These are phyloP conservation scores for Acanthoscelides obtectus DNA, from an alignment of 2,888 invertebrate species.

Conservation along the genomic window DNA sequence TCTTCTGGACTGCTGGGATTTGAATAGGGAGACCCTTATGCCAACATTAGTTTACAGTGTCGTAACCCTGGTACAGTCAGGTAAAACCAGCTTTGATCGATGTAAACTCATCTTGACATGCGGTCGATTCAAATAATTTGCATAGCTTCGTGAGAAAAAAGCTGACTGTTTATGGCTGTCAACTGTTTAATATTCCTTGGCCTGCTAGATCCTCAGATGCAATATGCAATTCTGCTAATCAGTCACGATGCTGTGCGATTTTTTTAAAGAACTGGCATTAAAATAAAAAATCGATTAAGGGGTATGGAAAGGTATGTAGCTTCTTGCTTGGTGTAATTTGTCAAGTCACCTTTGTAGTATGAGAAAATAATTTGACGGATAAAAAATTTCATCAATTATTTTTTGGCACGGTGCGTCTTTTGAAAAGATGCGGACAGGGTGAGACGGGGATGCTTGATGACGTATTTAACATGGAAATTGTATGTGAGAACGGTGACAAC, in stretches of 20 bases:
- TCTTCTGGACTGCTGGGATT: slow-evolving; percentile 18
- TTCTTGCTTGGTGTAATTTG: slow-evolving; percentile 29
- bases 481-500: slow-evolving; percentile 19
- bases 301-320: slow-evolving; percentile 12
- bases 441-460: slow-evolving; percentile 16
- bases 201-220: slow-evolving; percentile 17
- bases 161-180: slow-evolving; percentile 33
- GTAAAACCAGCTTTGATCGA: neutral
- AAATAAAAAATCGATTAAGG: slow-evolving; percentile 38
- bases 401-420: slow-evolving; percentile 13
- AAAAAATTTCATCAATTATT: slow-evolving; percentile 21
- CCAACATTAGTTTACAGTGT: slow-evolving; percentile 15
- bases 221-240: slow-evolving; percentile 29
- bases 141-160: slow-evolving; percentile 42
- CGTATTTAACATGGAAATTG: slow-evolving; percentile 11
- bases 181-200: slow-evolving; percentile 31
- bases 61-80: slow-evolving; percentile 2
- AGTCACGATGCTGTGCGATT: slow-evolving; percentile 26
- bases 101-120: slow-evolving; percentile 22
- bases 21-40: slow-evolving; percentile 23
- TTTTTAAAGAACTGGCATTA: slow-evolving; percentile 22
- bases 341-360: slow-evolving; percentile 33
- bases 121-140: slow-evolving; percentile 27
- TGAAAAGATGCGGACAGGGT: slow-evolving; percentile 9
- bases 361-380: slow-evolving; percentile 36